A percentile compares a stretch with the other conserved stretches of the same genome.
Conservation (phyloP, 2,797 vertebrate genomes). For the Mus spretus region DNA sequence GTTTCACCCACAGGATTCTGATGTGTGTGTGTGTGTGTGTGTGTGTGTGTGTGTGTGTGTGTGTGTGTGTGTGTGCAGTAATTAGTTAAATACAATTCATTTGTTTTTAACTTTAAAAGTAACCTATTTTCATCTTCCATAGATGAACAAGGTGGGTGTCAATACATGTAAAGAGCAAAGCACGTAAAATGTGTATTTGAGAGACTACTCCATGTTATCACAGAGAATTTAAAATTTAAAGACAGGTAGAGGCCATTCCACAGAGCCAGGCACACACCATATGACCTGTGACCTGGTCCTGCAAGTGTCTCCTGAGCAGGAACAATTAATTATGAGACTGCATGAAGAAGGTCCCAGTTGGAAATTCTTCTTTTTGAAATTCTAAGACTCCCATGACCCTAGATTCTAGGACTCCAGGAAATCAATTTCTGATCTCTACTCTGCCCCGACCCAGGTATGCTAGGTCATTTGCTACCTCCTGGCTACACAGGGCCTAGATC, state of each 20-base stretch:
- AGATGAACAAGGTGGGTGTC: fast-evolving
- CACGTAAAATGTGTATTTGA: neutral
- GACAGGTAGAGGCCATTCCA: neutral
- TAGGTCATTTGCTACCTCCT: neutral
- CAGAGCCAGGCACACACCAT: neutral
- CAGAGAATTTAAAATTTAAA: neutral
- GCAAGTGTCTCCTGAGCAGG: neutral
- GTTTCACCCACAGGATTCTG: fast-evolving
- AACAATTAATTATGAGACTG: neutral
- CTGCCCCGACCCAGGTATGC: no score
- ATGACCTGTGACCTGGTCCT: neutral
- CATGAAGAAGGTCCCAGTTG: neutral
- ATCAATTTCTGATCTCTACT: neutral
- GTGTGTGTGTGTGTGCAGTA: no score
- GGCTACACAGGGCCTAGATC: neutral
- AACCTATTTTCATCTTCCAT: neutral
- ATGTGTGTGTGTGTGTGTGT: no score
- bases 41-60: no score
- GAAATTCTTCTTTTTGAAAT: neutral
- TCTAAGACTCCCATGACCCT: neutral
- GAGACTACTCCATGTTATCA: neutral
- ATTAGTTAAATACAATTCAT: no score
- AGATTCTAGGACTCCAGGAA: neutral
- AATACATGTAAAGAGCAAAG: neutral
- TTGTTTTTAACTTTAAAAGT: no score